Base-by-base conservation (phyloP, 2,888 invertebrate genomes). In the Brassicogethes aeneus region DNA sequence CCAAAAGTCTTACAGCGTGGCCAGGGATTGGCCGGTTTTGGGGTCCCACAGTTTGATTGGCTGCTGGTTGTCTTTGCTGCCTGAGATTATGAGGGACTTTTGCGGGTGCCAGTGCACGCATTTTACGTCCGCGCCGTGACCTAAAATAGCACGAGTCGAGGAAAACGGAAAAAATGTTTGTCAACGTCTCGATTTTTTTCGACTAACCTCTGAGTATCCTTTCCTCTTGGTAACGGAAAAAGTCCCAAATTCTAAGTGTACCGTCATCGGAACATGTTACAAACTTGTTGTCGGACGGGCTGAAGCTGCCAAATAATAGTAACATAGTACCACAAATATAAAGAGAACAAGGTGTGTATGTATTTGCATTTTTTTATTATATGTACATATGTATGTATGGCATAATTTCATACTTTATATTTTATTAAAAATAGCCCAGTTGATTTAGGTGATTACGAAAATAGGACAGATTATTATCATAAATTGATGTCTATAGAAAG, bases 41-140 rank as follows among this genome's bases (percentile, higher is more conserved):
- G 99, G 96, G 74, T 99, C 99, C 99, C 99, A 99, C 37, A 99
- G 71, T 69, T 99, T 99, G 30, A 99, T 91, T 2, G 99, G 99
- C 64, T 99, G 99, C 64, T 99, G 99, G 65, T 95, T 96, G 68
- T 99, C 99, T 72, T 99, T 96, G 66, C 96, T 97, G 12, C 99
- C 99, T 2, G 97, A 97, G 31, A 94, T 93, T 55, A 99, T 84
- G 36, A 99, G 78, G 44, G 90, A 87, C 70, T 97, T 99, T 58
- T 91, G 89, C 1, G 99, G 99, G 74, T 99, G 99, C 99, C 99
- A 99, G 67, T 97, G 96, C 3, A 97, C 95, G 71, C 97, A 95
- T 71, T 96, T 96, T 0, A 97, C 97, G 73, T 97, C 97, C 16
- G 96, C 93, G 56, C 97, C 97, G 66, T 97, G 97, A 53, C 96